Evolutionary conservation across 2,888 invertebrate genomes (phyloP), one percentile per base, ranked within the genome.

Genomic region (Leptopterna dolabrata): DNA sequence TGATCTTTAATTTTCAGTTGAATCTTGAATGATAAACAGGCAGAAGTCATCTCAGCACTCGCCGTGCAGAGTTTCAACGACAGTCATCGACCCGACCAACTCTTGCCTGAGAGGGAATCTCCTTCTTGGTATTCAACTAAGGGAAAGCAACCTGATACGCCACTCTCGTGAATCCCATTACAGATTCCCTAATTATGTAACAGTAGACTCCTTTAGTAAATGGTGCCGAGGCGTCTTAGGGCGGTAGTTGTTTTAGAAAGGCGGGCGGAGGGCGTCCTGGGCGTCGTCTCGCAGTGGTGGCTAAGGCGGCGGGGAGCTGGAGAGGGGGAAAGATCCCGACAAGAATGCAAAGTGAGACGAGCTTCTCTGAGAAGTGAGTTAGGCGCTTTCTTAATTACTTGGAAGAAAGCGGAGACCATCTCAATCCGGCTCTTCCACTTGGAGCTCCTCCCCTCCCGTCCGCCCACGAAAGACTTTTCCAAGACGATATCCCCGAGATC

Each of bases 131-230:
- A 85, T 85, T 85, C 85, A 71, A 30, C 16, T 13, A 36, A 85
- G 51, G 51, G 45, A 41, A 30, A 47, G 85, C 76, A 85, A 85
- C 85, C 76, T 85, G 85, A 85, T 85, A 85, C 76, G 70, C 80
- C 87, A 87, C 87, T 87, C 87, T 80, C 87, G 45, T 80, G 87
- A 87, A 87, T 87, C 80, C 87, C 87, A 87, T 87, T 87, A 87
- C 87, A 87, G 87, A 87, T 87, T 87, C 87, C 87, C 87, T 87
- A 87, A 87, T 87, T 87, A 87, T 87, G 87, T 87, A 87, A 87
- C 87, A 80, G 87, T 87, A 87, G 87, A 87, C 87, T 87, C 87
- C 87, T 80, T 87, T 87, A 70, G 87, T 80, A 87, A 87, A 87
- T 87, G 78, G 87, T 76, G 19, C 43, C 24, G 36, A n/a, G 36